Percentiles rank a stretch among this genome's conserved stretches.
These are phyloP conservation scores for Erethizon dorsatum DNA, from an alignment of 2,797 vertebrate species.

Conservation along the genomic window DNA sequence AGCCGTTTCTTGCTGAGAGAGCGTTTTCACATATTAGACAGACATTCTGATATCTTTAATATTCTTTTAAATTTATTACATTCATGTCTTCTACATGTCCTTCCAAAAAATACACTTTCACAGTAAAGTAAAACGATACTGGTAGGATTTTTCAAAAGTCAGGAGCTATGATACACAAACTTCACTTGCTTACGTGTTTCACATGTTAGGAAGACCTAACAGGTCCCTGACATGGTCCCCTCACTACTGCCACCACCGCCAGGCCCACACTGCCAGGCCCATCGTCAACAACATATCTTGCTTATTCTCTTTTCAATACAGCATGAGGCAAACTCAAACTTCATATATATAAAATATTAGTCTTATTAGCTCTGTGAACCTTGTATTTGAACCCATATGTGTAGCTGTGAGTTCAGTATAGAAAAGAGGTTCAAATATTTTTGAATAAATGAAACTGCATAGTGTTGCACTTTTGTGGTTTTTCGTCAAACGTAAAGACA, in stretches of 20 bases:
- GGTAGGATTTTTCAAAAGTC: not conserved
- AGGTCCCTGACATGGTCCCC: not conserved
- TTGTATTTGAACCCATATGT: not conserved
- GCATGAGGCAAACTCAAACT: not conserved
- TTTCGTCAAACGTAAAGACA: not conserved
- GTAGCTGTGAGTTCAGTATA: not conserved
- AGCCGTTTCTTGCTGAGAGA: not conserved
- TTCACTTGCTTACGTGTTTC: not conserved
- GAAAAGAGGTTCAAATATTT: not conserved
- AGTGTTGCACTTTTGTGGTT: not conserved
- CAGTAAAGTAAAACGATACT: not conserved
- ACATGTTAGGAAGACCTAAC: not conserved
- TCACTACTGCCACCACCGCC: not conserved
- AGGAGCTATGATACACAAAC: not conserved
- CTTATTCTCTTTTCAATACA: not conserved
- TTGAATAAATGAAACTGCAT: not conserved
- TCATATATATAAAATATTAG: not conserved
- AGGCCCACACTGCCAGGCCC: not conserved
- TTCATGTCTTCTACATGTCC: not conserved
- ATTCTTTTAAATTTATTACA: not conserved
- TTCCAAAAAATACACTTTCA: not conserved
- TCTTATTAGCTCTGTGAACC: not conserved
- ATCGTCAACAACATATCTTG: not conserved
- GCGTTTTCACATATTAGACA: not conserved
- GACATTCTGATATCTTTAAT: conserved; percentile 4